Percentiles rank a stretch among this genome's conserved stretches.
phyloP scores from a whole-genome alignment of 2,797 vertebrate species.

The Fistularia tabacaria region DNA sequence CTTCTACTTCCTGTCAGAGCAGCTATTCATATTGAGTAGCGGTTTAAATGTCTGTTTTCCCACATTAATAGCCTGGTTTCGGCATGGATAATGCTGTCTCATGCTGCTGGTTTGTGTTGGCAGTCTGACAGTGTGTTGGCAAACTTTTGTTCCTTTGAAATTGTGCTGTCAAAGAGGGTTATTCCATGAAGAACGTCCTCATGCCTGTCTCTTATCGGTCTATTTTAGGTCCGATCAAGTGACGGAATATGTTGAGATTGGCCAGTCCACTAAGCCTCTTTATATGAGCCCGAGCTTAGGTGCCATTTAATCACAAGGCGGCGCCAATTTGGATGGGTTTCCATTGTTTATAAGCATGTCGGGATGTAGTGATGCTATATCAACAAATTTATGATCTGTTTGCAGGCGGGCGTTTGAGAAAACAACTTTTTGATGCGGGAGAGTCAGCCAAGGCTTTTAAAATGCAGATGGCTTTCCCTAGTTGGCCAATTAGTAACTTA shows the following conservation, averaged over 20 bases:
- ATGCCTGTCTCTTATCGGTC: constrained; percentile 11
- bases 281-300: constrained; percentile 1
- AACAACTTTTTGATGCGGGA: constrained; percentile 61
- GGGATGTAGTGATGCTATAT: constrained; percentile 39
- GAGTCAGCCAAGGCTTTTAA: constrained; percentile 63
- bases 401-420: constrained; percentile 38
- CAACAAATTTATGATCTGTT: constrained; percentile 47
- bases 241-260: constrained; percentile 9
- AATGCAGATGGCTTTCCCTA: constrained; percentile 73
- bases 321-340: too few species aligned
- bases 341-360: constrained; percentile 31
- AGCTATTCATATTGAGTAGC: constrained; percentile 57
- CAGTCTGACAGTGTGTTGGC: constrained; percentile 23
- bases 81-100: constrained; percentile 37
- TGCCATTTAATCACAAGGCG: constrained; percentile 9
- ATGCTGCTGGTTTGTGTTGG: constrained; percentile 18
- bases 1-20: constrained; percentile 49
- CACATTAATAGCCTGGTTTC: constrained; percentile 49
- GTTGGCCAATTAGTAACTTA: constrained; percentile 77
- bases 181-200: constrained; percentile 17
- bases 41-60: constrained; percentile 63
- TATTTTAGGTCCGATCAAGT: constrained; percentile 25
- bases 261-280: constrained; percentile 2
- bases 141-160: constrained; percentile 40
- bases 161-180: constrained; percentile 26